Base-by-base conservation (phyloP, 1,140 invertebrate genomes). In the Dendroctonus valens region DNA sequence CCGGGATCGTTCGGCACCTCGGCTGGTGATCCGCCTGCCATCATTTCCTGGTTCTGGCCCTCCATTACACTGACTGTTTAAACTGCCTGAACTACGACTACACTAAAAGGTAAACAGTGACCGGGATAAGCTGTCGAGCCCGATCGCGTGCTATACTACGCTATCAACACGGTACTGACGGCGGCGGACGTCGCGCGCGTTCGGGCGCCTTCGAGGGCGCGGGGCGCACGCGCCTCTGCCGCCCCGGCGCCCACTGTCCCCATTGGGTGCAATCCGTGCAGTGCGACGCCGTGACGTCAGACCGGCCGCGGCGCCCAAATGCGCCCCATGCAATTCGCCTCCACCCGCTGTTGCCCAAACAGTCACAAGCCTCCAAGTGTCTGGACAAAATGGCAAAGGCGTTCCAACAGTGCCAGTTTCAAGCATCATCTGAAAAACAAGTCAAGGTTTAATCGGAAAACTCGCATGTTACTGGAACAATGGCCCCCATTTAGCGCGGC, bases 1-100 rank as follows among this genome's bases (percentile, higher is more conserved):
- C 91, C 91, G 80, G 91, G 91, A 83, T 93, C 91, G 84, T 93
- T 92, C 81, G 91, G 89, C 80, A 91, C 89, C 83, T 93, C 91
- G 59, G 88, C 88, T 62, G 89, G 88, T 74, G 89, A 89, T 76
- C 87, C 87, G 79, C 52, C 55, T 71, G 53, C 85, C 74, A 85
- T 83, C 76, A 87, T 84, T 72, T 91, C 89, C 81, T 88, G 87
- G 76, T 78, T 86, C 78, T 89, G 88, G 74, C 86, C 81, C 81
- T 89, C 87, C 88, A 89, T 89, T 71, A 75, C 73, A 75, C 67
- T 69, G 48, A 59, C 59, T 69, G 59, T 68, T 42, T 12, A 37
- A 58, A 65, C 71, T 62, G 70, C 59, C 69, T 73, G 79, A 81
- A 87, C 86, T 87, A 84, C 82, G 82, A 84, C 83, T 83, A 83